Percentiles rank a stretch among this genome's conserved stretches.
phyloP scores from a whole-genome alignment of 30 jellyfish, hydroid and myxozoan genomes.

The Aurelia sp. region DNA sequence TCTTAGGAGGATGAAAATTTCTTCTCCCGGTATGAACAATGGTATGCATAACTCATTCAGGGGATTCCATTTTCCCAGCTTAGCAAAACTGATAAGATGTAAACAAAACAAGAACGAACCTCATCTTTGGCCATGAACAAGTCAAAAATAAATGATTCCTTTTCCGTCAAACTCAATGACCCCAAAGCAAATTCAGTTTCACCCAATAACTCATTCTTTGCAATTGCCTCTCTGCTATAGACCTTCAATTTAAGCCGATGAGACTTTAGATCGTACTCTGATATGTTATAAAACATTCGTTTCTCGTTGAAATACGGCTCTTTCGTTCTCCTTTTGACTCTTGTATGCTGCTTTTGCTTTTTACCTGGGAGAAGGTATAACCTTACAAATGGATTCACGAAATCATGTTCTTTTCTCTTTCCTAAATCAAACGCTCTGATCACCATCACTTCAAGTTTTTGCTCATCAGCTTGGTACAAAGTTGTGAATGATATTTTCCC shows the following conservation, averaged over 20 bases:
- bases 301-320: slow-evolving; percentile 87
- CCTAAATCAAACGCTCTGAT: slow-evolving; percentile 74
- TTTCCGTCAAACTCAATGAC: slow-evolving; percentile 55
- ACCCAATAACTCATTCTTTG: slow-evolving; percentile 84
- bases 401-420: slow-evolving; percentile 51
- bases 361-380: slow-evolving; percentile 93
- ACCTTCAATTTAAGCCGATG: slow-evolving; percentile 83
- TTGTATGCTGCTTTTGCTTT: slow-evolving; percentile 90
- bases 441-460: slow-evolving; percentile 63
- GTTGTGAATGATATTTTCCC: slow-evolving; percentile 84
- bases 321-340: slow-evolving; percentile 75
- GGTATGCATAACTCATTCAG: too few relatives aligned
- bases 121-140: slow-evolving; percentile 54
- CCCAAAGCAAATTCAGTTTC: slow-evolving; percentile 88
- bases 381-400: slow-evolving; percentile 81
- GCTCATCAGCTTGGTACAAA: slow-evolving; percentile 31
- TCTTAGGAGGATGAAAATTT: too few relatives aligned
- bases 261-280: slow-evolving; percentile 50
- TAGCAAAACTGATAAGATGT: too few relatives aligned
- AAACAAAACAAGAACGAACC: slow-evolving; percentile 43
- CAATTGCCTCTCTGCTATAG: slow-evolving; percentile 67
- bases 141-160: slow-evolving; percentile 84
- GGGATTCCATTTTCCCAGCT: too few relatives aligned
- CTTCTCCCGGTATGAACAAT: too few relatives aligned
- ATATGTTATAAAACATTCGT: slow-evolving; percentile 54